These are phyloP conservation scores for Clanis bilineata DNA, from an alignment of 2,888 invertebrate genomes.

Conservation along the genomic window DNA sequence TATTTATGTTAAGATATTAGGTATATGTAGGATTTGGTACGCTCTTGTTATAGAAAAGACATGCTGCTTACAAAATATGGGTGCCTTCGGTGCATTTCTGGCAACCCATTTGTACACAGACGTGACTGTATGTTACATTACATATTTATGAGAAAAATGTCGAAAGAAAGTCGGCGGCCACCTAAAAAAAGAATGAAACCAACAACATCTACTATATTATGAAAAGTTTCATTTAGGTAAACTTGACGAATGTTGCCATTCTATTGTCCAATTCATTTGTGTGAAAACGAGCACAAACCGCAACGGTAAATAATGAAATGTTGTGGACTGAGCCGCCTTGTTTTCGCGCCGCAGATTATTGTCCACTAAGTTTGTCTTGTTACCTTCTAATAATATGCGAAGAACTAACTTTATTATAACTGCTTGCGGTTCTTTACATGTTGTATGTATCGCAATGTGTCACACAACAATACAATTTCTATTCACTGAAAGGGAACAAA, in stretches of 20 bases:
- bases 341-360: slow-evolving; percentile 59
- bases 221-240: slow-evolving; percentile 62
- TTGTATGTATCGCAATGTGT: not conserved
- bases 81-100: not conserved
- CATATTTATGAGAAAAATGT: not conserved
- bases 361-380: slow-evolving; percentile 64
- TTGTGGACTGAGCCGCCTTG: slow-evolving; percentile 46
- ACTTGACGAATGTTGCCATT: slow-evolving; percentile 64
- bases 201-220: slow-evolving; percentile 39
- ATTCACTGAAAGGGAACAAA: not conserved
- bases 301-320: slow-evolving; percentile 62
- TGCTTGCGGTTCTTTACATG: slow-evolving; percentile 22
- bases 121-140: not conserved
- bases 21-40: too few species aligned
- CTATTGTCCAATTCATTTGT: slow-evolving; percentile 71
- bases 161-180: not conserved
- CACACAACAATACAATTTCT: not conserved
- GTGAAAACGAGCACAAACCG: slow-evolving; percentile 54
- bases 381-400: slow-evolving; percentile 52
- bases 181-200: not conserved
- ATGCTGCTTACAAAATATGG: too few species aligned
- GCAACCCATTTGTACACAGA: not conserved
- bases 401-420: slow-evolving; percentile 53
- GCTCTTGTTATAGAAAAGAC: too few species aligned
- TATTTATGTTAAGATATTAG: too few species aligned